Base-by-base conservation (phyloP, 2,888 invertebrate species). In the Ormyrus labotus region DNA sequence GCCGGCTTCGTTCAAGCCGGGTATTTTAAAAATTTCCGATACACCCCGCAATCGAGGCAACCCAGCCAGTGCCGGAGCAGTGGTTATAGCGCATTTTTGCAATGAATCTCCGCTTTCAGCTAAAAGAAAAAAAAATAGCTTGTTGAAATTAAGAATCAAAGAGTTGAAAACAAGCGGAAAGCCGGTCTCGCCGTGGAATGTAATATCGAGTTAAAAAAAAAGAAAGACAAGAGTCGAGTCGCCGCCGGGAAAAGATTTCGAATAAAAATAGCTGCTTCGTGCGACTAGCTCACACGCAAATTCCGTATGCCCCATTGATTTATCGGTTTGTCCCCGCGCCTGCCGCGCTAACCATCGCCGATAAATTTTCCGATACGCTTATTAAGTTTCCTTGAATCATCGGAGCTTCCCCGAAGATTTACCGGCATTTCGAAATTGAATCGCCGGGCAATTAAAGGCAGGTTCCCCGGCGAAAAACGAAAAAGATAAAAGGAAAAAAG, bases 361-460 rank as follows among this genome's bases (percentile, higher is more conserved):
- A 78, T 81, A 81, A 81, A 81, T 81, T 78, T 74, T 74, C 77
- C 61, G 57, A 50, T 51, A 51, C 76, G 58, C 70, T 78, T 74
- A 74, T 81, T 70, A 70, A 81, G 78, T 74, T 78, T 77, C 68
- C 80, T 72, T 64, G 77, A 48, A 53, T 57, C 71, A 9, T 8
- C 11, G 4, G 64, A 5, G 47, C 5, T n/a, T 53, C 10, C 5
- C 4, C 53, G 13, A 78, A 75, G 80, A 80, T 80, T 75, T 80
- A 80, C 57, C 67, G 58, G 13, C 19, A 8, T 34, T 51, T 71
- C 65, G 57, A 76, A 75, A 76, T 80, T 80, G 71, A 80, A 76
- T 76, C 71, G 64, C 7, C 61, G 67, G 34, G 67, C 69, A 75
- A 80, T 75, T 69, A 75, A 74, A 68, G 34, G 34, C 34, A 34